A percentile compares a stretch with the other conserved stretches of the same genome.
Evolutionary conservation across 2,113 vertebrate genomes (phyloP).

Genomic region (Pangasianodon gigas): DNA sequence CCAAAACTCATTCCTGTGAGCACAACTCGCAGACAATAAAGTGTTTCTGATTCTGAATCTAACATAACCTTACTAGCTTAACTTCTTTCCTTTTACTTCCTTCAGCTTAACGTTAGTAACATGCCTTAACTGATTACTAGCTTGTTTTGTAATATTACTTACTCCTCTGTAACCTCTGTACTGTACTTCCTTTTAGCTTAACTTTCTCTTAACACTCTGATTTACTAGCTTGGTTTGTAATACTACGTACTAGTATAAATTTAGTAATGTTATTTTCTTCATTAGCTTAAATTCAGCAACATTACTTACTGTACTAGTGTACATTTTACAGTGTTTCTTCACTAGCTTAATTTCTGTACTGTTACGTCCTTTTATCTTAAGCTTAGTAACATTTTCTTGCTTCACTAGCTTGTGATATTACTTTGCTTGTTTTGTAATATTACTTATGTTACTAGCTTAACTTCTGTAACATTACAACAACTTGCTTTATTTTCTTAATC

Average conservation of each 20-base stretch:
- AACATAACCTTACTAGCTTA: too few species aligned
- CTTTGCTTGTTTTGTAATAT: neutral
- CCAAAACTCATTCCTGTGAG: neutral
- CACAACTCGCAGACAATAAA: neutral
- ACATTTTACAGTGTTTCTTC: neutral
- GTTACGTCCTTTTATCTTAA: neutral
- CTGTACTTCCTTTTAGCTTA: too few species aligned
- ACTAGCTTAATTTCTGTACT: neutral
- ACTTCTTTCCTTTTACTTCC: neutral
- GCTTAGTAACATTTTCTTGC: neutral
- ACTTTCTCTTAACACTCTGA: too few species aligned
- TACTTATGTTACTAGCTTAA: neutral
- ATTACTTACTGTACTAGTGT: neutral
- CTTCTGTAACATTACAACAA: too few species aligned
- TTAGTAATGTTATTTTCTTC: neutral
- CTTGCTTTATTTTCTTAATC: neutral
- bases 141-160: too few species aligned
- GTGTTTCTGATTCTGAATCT: neutral
- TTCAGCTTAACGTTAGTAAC: neutral
- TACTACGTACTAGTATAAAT: too few species aligned
- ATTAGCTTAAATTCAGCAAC: neutral
- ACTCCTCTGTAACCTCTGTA: too few species aligned
- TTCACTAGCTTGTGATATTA: neutral
- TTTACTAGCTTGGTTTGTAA: too few species aligned
- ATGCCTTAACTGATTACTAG: neutral